A percentile compares a stretch with the other conserved stretches of the same genome.
These are phyloP conservation scores for Meda fulgida DNA, from an alignment of 2,797 vertebrate species.

Conservation along the genomic window DNA sequence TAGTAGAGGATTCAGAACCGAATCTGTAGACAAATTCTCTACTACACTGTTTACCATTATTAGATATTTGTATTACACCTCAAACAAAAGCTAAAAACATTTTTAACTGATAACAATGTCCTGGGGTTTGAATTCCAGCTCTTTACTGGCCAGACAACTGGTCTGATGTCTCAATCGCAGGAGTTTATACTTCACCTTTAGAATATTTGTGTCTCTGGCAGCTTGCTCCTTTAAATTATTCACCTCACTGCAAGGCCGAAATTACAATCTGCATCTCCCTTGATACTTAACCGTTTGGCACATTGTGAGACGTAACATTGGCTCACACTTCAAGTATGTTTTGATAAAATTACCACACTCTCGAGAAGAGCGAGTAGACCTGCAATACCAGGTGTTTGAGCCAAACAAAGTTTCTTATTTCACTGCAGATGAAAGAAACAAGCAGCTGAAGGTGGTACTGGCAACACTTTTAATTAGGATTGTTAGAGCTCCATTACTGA, in stretches of 20 bases:
- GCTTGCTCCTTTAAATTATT: constrained; percentile 84
- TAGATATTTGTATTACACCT: background rate
- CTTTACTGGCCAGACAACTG: constrained; percentile 72
- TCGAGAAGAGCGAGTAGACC: constrained; percentile 2
- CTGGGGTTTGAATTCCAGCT: constrained; percentile 38
- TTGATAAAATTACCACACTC: constrained; percentile 34
- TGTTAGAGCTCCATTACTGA: background rate
- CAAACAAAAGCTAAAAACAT: background rate
- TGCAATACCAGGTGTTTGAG: constrained; percentile 21
- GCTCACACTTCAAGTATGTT: constrained; percentile 35
- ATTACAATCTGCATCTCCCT: constrained; percentile 57
- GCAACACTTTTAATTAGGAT: constrained; percentile 10
- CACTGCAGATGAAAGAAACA: constrained; percentile 11
- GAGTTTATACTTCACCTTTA: constrained; percentile 76
- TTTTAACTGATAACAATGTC: constrained; percentile 25
- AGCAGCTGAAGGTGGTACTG: constrained; percentile 9
- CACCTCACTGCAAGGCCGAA: constrained; percentile 70
- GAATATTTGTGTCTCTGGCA: constrained; percentile 79
- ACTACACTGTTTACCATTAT: background rate
- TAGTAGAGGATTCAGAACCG: background rate
- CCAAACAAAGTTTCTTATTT: constrained; percentile 42
- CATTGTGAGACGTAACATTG: constrained; percentile 37
- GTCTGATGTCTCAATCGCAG: constrained; percentile 69
- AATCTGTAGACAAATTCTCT: background rate
- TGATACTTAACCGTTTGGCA: constrained; percentile 53